Evolutionary conservation across 2,888 invertebrate species (phyloP).

Genomic region (Cantharis nigra): DNA sequence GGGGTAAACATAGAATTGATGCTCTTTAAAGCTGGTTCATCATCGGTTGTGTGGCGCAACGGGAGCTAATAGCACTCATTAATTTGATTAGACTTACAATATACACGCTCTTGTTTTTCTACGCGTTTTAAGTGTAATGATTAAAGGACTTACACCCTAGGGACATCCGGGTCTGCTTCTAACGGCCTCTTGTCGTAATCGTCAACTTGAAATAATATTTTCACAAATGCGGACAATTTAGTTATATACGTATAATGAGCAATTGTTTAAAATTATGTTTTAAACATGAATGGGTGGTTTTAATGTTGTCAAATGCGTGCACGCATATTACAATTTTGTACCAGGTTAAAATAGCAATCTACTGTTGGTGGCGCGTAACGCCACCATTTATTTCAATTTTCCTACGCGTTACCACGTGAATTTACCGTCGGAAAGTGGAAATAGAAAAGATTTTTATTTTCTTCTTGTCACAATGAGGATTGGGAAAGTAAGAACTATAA

Average conservation of each 20-base stretch:
- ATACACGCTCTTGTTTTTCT: slow-evolving; percentile 37
- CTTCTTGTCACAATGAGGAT: slow-evolving; percentile 42
- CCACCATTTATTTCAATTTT: slow-evolving; percentile 53
- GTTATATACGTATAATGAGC: slow-evolving; percentile 14
- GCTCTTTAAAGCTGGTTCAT: slow-evolving; percentile 26
- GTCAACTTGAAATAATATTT: slow-evolving; percentile 31
- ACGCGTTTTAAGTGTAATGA: slow-evolving; percentile 43
- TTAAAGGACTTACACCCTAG: slow-evolving; percentile 37
- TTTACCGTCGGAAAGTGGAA: slow-evolving; percentile 46
- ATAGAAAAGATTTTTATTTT: slow-evolving; percentile 52
- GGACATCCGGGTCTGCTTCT: slow-evolving; percentile 27
- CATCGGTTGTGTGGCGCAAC: slow-evolving; percentile 22
- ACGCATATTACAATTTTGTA: slow-evolving; percentile 23
- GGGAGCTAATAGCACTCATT: slow-evolving; percentile 38
- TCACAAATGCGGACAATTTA: slow-evolving; percentile 14
- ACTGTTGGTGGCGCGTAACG: slow-evolving; percentile 33
- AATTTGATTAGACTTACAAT: slow-evolving; percentile 35
- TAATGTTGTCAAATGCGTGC: slow-evolving; percentile 14
- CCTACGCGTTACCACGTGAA: slow-evolving; percentile 45
- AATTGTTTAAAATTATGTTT: slow-evolving; percentile 34
- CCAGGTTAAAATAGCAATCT: slow-evolving; percentile 38
- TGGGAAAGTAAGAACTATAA: slow-evolving; percentile 47
- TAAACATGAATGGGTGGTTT: slow-evolving; percentile 16
- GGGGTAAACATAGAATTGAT: slow-evolving; percentile 18
- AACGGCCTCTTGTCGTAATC: slow-evolving; percentile 35